Percentiles rank a stretch among this genome's conserved stretches.
phyloP scores from a whole-genome alignment of 2,113 vertebrate species.

The Caloenas nicobarica region DNA sequence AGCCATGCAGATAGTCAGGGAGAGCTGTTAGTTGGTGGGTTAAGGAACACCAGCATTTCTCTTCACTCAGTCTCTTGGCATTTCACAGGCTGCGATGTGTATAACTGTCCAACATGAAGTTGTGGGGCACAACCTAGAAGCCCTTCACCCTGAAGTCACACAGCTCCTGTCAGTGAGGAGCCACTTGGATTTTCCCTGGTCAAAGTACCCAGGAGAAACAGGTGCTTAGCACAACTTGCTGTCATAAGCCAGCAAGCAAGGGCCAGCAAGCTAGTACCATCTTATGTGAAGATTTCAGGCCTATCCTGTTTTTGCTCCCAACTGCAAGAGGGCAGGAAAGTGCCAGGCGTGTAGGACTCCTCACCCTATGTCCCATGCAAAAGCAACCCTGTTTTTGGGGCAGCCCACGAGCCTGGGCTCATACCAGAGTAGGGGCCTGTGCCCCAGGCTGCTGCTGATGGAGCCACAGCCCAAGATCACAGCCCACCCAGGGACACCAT shows the following conservation, averaged over 20 bases:
- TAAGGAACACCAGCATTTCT: neutral
- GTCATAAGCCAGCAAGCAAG: neutral
- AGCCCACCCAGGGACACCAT: rapidly evolving
- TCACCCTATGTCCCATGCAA: neutral
- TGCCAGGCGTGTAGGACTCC: neutral
- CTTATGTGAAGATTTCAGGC: neutral
- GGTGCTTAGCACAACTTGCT: neutral
- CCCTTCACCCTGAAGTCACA: neutral
- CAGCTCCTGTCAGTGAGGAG: neutral
- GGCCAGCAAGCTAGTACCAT: neutral
- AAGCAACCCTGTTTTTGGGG: neutral
- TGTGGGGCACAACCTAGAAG: neutral
- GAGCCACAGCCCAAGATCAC: neutral
- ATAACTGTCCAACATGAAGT: neutral
- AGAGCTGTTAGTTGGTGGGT: neutral
- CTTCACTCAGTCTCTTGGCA: neutral
- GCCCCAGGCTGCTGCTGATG: neutral
- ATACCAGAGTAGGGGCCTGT: neutral
- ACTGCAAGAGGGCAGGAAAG: neutral
- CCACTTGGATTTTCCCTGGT: neutral
- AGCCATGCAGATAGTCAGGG: neutral
- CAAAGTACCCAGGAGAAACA: neutral
- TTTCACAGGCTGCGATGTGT: neutral
- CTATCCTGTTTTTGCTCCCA: neutral
- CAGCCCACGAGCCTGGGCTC: neutral